phyloP scores from a whole-genome alignment of 1,140 invertebrate species.

The Orchestia grillus region DNA sequence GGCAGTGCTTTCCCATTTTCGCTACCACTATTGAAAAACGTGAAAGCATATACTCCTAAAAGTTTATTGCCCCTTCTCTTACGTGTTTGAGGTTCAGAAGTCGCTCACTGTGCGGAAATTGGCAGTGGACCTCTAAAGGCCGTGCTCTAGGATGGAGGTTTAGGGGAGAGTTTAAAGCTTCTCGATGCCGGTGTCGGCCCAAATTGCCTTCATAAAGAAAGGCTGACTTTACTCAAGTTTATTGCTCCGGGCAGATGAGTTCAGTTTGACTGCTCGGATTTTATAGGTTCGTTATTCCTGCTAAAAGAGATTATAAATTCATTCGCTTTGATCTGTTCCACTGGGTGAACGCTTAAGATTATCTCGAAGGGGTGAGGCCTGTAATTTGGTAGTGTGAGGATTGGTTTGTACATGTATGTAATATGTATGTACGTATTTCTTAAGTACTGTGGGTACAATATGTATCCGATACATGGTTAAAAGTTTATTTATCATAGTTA shows the following conservation, averaged over 20 bases:
- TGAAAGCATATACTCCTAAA: background rate
- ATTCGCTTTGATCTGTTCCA: background rate
- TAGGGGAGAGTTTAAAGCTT: background rate
- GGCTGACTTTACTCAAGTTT: background rate
- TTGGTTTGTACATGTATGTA: too few species aligned
- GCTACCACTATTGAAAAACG: background rate
- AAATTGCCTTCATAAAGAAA: background rate
- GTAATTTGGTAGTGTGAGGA: too few species aligned
- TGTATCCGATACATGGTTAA: too few species aligned
- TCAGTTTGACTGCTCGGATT: background rate
- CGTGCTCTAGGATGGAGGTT: background rate
- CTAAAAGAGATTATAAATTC: background rate
- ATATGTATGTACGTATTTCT: too few species aligned
- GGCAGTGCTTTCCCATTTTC: too few species aligned
- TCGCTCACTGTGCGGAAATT: background rate
- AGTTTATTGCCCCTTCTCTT: background rate
- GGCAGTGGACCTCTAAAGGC: background rate
- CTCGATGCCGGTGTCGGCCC: background rate
- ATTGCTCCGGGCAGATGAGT: background rate
- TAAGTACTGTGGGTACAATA: too few species aligned
- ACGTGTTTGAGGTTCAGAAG: background rate
- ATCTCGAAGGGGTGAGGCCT: too few species aligned
- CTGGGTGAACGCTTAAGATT: too few species aligned
- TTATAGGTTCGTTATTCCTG: background rate
- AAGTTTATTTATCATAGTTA: too few species aligned